Conservation (phyloP, 2,888 invertebrate genomes). For the Copidosoma aretas region DNA sequence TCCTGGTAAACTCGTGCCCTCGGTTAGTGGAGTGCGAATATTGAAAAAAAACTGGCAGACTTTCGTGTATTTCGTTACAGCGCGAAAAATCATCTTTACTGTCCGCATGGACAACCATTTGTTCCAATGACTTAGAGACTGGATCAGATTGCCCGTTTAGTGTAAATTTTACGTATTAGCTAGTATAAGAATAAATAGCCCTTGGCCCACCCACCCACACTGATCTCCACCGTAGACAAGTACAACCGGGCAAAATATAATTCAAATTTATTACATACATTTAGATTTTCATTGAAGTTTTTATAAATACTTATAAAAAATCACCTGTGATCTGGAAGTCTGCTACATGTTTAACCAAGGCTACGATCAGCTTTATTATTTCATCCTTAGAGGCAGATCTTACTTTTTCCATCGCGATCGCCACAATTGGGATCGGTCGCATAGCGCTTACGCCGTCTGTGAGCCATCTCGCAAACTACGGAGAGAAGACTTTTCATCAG, state of each 20-base stretch:
- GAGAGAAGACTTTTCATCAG: too few species aligned
- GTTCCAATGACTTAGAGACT: slow-evolving; percentile 94
- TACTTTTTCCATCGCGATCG: slow-evolving; percentile 76
- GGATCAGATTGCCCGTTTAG: too few species aligned
- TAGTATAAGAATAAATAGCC: slow-evolving; percentile 93
- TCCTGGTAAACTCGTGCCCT: slow-evolving; percentile 80
- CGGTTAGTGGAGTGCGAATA: slow-evolving; percentile 84
- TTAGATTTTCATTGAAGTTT: not conserved
- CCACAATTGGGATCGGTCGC: too few species aligned
- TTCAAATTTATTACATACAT: not conserved
- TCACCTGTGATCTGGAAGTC: slow-evolving; percentile 72
- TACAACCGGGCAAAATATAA: slow-evolving; percentile 65
- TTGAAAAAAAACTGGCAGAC: slow-evolving; percentile 93
- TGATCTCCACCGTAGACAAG: slow-evolving; percentile 79
- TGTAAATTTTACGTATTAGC: too few species aligned
- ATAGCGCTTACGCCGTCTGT: too few species aligned
- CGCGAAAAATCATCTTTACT: slow-evolving; percentile 87
- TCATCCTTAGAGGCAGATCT: slow-evolving; percentile 91
- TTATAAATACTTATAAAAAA: not conserved
- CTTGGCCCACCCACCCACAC: slow-evolving; percentile 86
- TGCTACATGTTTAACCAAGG: slow-evolving; percentile 86
- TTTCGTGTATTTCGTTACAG: slow-evolving; percentile 89
- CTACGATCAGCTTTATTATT: slow-evolving; percentile 91
- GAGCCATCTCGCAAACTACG: too few species aligned
- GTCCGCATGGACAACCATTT: slow-evolving; percentile 87